Conservation (phyloP, 2,113 vertebrate genomes). For the Caranx ignobilis region DNA sequence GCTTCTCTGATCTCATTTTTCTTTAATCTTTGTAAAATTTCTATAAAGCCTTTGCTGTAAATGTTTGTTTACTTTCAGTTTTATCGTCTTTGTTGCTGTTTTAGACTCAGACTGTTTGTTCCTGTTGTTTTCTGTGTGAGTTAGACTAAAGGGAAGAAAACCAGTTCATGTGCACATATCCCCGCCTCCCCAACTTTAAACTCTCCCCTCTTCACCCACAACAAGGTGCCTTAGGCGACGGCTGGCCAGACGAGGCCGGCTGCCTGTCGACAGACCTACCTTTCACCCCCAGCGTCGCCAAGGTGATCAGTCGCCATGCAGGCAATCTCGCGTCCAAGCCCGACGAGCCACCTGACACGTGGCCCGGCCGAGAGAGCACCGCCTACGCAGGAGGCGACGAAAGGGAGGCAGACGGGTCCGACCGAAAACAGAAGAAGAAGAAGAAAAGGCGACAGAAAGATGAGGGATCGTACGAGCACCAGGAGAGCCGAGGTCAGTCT, state of each 20-base stretch:
- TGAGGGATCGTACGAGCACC: slow-evolving; percentile 68
- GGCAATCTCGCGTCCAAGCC: slow-evolving; percentile 71
- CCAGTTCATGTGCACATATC: slow-evolving; percentile 22
- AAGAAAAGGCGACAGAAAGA: slow-evolving; percentile 84
- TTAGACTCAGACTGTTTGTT: neutral
- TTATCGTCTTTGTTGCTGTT: neutral
- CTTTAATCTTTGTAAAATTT: neutral
- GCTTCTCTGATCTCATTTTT: neutral
- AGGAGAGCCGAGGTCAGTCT: slow-evolving; percentile 45
- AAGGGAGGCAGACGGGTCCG: slow-evolving; percentile 74
- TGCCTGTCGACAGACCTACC: slow-evolving; percentile 77
- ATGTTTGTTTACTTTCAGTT: neutral
- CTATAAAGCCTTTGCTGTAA: neutral
- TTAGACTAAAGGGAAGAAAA: slow-evolving; percentile 17
- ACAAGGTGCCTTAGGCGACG: slow-evolving; percentile 81
- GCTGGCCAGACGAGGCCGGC: slow-evolving; percentile 74
- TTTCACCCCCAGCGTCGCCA: slow-evolving; percentile 83
- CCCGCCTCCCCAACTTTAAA: slow-evolving; percentile 54
- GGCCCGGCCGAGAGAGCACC: slow-evolving; percentile 64
- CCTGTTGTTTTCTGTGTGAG: slow-evolving; percentile 12
- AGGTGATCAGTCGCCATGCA: slow-evolving; percentile 80
- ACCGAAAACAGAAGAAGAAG: slow-evolving; percentile 85
- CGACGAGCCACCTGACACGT: slow-evolving; percentile 59
- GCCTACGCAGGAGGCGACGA: slow-evolving; percentile 76
- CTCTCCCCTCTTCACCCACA: slow-evolving; percentile 81